Evolutionary conservation across 1,140 invertebrate species (phyloP).

Genomic region (Ectropis grisescens): DNA sequence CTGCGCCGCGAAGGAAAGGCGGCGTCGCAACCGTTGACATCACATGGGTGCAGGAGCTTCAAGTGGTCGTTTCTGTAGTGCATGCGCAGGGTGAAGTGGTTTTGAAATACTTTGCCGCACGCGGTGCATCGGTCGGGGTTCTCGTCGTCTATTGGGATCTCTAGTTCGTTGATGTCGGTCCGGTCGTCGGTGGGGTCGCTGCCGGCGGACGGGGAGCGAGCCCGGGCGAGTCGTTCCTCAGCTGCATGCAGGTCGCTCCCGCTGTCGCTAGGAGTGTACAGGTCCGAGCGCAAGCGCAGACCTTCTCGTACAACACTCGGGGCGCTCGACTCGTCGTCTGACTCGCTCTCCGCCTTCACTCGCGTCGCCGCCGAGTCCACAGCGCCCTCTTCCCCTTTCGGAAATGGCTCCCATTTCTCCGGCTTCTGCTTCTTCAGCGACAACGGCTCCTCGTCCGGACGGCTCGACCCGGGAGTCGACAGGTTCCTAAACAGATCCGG

Average conservation of each 20-base stretch:
- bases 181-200: slow-evolving; percentile 68
- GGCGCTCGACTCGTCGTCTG: slow-evolving; percentile 56
- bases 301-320: slow-evolving; percentile 60
- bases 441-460: slow-evolving; percentile 66
- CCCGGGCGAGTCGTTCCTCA: slow-evolving; percentile 56
- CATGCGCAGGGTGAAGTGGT: slow-evolving; percentile 91
- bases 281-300: slow-evolving; percentile 57
- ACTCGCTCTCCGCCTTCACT: slow-evolving; percentile 60
- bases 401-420: slow-evolving; percentile 58
- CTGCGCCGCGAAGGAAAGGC: slow-evolving; percentile 93
- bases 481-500: slow-evolving; percentile 65
- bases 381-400: slow-evolving; percentile 45
- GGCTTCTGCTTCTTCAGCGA: slow-evolving; percentile 72
- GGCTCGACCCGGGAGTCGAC: slow-evolving; percentile 44
- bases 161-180: slow-evolving; percentile 77
- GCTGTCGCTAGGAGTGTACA: slow-evolving; percentile 63
- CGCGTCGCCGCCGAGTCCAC: slow-evolving; percentile 40
- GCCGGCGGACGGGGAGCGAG: slow-evolving; percentile 69
- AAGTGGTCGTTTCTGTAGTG: slow-evolving; percentile 95
- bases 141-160: slow-evolving; percentile 83
- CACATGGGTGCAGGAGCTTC: slow-evolving; percentile 93
- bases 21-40: slow-evolving; percentile 92
- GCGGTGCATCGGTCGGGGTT: slow-evolving; percentile 88
- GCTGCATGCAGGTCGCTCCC: slow-evolving; percentile 57
- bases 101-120: slow-evolving; percentile 94